Evolutionary conservation across 2,888 invertebrate species (phyloP), one percentile per base, ranked within the genome.

Genomic region (Philonicus albiceps): DNA sequence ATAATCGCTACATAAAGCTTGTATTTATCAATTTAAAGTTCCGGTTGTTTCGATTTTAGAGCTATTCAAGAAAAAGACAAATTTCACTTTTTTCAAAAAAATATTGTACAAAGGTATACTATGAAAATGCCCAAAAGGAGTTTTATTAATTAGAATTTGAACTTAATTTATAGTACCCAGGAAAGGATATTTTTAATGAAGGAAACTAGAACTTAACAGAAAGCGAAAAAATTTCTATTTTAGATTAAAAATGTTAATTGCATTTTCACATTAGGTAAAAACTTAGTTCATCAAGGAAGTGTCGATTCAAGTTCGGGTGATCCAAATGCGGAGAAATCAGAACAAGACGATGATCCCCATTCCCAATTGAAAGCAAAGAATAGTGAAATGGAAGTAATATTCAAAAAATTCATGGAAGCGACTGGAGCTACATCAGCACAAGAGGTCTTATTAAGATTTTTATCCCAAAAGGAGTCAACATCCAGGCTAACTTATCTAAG

Each of bases 401-500:
- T 97, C 90, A 95, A 95, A 88, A 95, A 94, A 88, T 93, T 97
- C 0, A 96, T 96, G 94, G 95, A 95, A 90, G 95, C 96, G 0
- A 96, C 97, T 22, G 96, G 96, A 8, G 96, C 96, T 16, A 95
- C 95, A 11, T 95, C 95, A 81, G 94, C 95, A 0, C 95, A 95
- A 86, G 95, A 96, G 89, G 96, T 97, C 0, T 94, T 96, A 85
- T 94, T 95, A 89, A 93, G 96, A 88, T 97, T 96, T 91, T 93
- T 94, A 81, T 94, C 94, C 0, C 97, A 97, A 90, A 94, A 95
- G 72, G 95, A 95, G 88, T 97, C 97, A 0, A 94, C 95, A 83
- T 93, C 94, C 78, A 94, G 96, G 8, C 93, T 97, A 53, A 94
- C 94, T 86, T 95, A 95, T 90, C 93, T 97, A 89, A 94, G 96